Conservation (phyloP, 2,888 invertebrate genomes). For the Apotomis turbidana region DNA sequence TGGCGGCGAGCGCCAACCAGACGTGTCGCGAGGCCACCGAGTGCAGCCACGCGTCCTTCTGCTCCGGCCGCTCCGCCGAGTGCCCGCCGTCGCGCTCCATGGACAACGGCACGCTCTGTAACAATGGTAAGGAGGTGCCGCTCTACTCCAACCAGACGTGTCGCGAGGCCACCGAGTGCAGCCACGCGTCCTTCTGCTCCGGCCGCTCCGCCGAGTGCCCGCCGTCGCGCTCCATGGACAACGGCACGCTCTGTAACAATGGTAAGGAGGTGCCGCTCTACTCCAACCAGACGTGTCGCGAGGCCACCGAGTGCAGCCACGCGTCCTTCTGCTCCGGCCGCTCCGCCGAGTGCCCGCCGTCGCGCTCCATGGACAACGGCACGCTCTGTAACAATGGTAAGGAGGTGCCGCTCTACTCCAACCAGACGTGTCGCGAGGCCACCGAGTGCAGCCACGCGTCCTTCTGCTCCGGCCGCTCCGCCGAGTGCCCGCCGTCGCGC, state of each 20-base stretch:
- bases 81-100: conserved; percentile 94
- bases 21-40: conserved; percentile 94
- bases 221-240: conserved; percentile 89
- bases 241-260: conserved; percentile 98
- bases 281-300: conserved; percentile 88
- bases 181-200: conserved; percentile 93
- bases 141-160: conserved; percentile 85
- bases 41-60: conserved; percentile 94
- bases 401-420: conserved; percentile 51
- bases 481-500: conserved; percentile 93
- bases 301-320: conserved; percentile 95
- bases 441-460: conserved; percentile 96
- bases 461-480: conserved; percentile 92
- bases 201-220: conserved; percentile 95
- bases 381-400: conserved; percentile 98
- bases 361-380: conserved; percentile 91
- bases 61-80: conserved; percentile 92
- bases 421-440: conserved; percentile 91
- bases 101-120: conserved; percentile 96
- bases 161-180: conserved; percentile 94
- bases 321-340: conserved; percentile 93
- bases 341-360: conserved; percentile 94
- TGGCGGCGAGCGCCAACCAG: conserved; percentile 85
- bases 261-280: conserved; percentile 77
- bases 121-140: conserved; percentile 87